Conservation (phyloP, 2,113 vertebrate species). For the Anolis carolinensis region DNA sequence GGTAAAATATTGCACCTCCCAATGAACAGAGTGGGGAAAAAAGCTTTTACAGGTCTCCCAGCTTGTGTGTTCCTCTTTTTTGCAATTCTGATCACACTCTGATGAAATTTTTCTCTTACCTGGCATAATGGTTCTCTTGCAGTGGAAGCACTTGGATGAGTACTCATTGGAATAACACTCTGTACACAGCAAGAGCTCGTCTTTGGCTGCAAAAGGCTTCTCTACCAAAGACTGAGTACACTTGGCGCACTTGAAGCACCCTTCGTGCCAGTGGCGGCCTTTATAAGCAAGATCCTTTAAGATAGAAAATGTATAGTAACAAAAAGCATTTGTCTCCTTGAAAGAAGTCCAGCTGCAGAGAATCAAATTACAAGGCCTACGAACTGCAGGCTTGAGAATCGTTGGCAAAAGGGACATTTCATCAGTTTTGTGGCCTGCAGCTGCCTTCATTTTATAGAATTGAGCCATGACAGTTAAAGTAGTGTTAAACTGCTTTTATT, state of each 20-base stretch:
- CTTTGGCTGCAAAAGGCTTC: conserved; percentile 83
- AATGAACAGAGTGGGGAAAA: too few species aligned
- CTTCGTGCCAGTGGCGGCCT: conserved; percentile 81
- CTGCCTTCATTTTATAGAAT: not conserved
- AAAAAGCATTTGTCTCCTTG: conserved; percentile 24
- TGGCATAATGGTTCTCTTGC: conserved; percentile 83
- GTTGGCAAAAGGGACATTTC: not conserved
- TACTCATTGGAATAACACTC: conserved; percentile 82
- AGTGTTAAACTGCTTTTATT: too few species aligned
- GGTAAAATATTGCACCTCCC: too few species aligned
- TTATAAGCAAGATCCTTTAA: conserved; percentile 82
- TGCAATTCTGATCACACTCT: too few species aligned
- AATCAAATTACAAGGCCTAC: not conserved
- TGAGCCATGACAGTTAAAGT: not conserved
- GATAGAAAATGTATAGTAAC: conserved; percentile 57
- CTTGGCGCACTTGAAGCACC: conserved; percentile 80
- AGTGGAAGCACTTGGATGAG: conserved; percentile 82
- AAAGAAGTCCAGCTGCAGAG: not conserved
- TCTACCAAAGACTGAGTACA: conserved; percentile 77
- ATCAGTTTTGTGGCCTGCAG: not conserved
- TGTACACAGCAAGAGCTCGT: conserved; percentile 77
- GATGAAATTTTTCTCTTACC: conserved; percentile 68
- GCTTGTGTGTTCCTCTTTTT: too few species aligned
- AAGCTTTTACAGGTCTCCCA: too few species aligned
- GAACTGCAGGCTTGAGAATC: not conserved